Percentiles rank a stretch among this genome's conserved stretches.
phyloP scores from a whole-genome alignment of 2,797 vertebrate genomes.

The Poeciliopsis gracilis region DNA sequence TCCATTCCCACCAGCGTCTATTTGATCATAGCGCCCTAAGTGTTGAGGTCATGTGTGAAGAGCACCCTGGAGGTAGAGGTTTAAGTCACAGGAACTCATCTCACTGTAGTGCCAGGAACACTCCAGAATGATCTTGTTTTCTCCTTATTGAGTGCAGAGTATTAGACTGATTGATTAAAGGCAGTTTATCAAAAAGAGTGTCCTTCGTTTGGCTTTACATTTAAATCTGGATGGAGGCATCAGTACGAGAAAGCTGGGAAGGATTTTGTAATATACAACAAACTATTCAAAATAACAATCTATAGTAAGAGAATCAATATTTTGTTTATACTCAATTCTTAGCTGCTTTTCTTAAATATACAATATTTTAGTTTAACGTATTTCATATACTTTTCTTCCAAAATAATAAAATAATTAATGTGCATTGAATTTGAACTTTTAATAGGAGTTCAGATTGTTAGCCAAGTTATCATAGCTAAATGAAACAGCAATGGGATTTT shows the following conservation, averaged over 20 bases:
- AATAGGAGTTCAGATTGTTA: background rate
- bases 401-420: background rate
- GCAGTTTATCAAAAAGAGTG: constrained; percentile 13
- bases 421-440: background rate
- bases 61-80: constrained; percentile 43
- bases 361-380: background rate
- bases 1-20: constrained; percentile 65
- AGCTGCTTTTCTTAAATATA: background rate
- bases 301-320: background rate
- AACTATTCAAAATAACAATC: background rate
- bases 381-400: background rate
- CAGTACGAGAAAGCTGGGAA: background rate
- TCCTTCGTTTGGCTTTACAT: background rate
- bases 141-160: constrained; percentile 11
- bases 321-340: background rate
- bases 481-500: background rate
- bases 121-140: constrained; percentile 30
- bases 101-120: constrained; percentile 32
- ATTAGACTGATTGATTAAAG: constrained; percentile 25
- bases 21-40: constrained; percentile 67
- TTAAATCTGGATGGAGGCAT: background rate
- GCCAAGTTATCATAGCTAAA: background rate
- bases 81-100: constrained; percentile 58
- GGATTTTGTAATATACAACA: constrained; percentile 1
- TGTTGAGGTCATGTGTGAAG: constrained; percentile 68